Percentiles rank a stretch among this genome's conserved stretches.
phyloP scores from a whole-genome alignment of 1,140 invertebrate species.

The Drosophila malerkotliana region DNA sequence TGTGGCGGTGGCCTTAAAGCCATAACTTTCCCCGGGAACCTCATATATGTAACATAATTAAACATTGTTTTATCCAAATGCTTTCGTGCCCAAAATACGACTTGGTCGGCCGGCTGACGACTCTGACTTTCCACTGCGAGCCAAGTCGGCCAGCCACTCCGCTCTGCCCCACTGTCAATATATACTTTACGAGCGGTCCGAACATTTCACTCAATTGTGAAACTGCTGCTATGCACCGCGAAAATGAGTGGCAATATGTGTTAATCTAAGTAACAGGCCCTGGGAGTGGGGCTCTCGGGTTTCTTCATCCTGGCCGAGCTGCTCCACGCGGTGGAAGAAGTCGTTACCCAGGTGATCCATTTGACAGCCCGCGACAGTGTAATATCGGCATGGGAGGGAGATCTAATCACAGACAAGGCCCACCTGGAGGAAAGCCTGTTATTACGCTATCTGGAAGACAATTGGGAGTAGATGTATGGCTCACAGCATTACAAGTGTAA shows the following conservation, averaged over 20 bases:
- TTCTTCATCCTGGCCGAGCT: slow-evolving; percentile 1
- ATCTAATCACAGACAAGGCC: neutral
- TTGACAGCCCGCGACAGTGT: neutral
- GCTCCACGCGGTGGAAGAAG: neutral
- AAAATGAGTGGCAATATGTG: slow-evolving; percentile 26
- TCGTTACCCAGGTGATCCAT: neutral
- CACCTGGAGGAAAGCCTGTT: neutral
- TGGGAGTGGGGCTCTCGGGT: slow-evolving; percentile 7
- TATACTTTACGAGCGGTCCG: slow-evolving; percentile 31
- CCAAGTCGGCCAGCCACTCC: neutral
- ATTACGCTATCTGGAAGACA: neutral
- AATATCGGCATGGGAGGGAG: neutral
- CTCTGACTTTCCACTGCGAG: slow-evolving; percentile 25
- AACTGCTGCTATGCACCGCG: slow-evolving; percentile 17
- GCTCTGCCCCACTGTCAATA: slow-evolving; percentile 12
- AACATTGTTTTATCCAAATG: slow-evolving; percentile 58
- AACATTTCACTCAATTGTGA: slow-evolving; percentile 26
- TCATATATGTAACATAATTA: slow-evolving; percentile 40
- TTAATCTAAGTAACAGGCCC: slow-evolving; percentile 12
- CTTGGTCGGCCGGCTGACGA: neutral
- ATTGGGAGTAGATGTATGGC: neutral
- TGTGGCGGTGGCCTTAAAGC: slow-evolving; percentile 35
- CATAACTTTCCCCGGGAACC: slow-evolving; percentile 49
- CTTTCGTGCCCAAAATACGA: slow-evolving; percentile 37
- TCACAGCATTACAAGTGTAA: slow-evolving; percentile 1